A percentile compares a stretch with the other conserved stretches of the same genome.
Evolutionary conservation across 2,888 invertebrate genomes (phyloP).

Genomic region (Ochlodes sylvanus): DNA sequence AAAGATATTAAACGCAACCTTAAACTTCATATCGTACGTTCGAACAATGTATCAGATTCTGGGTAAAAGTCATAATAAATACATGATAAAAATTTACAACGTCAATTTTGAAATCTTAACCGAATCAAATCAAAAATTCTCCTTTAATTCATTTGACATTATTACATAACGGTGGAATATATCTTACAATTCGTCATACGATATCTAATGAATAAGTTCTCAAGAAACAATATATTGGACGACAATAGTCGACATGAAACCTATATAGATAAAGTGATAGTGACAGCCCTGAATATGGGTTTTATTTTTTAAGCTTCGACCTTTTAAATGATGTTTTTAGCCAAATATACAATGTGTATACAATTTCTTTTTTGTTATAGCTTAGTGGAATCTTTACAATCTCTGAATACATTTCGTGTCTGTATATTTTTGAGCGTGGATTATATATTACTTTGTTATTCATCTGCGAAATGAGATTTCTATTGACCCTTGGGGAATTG

Average conservation of each 20-base stretch:
- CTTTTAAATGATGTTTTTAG: slow-evolving; percentile 36
- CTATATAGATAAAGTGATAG: slow-evolving; percentile 4
- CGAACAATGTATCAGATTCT: too few relatives aligned
- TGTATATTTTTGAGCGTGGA: slow-evolving; percentile 78
- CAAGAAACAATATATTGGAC: neutral
- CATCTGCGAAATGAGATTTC: slow-evolving; percentile 31
- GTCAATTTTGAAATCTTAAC: too few relatives aligned
- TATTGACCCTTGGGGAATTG: neutral
- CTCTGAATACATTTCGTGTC: slow-evolving; percentile 57
- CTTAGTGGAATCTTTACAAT: slow-evolving; percentile 47
- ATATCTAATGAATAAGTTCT: too few relatives aligned
- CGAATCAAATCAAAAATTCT: too few relatives aligned
- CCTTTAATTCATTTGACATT: too few relatives aligned
- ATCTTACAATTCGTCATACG: too few relatives aligned
- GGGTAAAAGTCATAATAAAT: too few relatives aligned
- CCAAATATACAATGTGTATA: slow-evolving; percentile 42
- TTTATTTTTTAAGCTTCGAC: slow-evolving; percentile 47
- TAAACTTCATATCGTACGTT: too few relatives aligned
- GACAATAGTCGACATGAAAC: neutral
- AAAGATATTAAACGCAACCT: too few relatives aligned
- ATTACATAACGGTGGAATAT: too few relatives aligned
- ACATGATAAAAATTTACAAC: too few relatives aligned
- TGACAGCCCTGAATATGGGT: slow-evolving; percentile 52
- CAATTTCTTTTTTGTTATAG: slow-evolving; percentile 39
- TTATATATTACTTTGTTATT: slow-evolving; percentile 52